phyloP scores from a whole-genome alignment of 2,888 invertebrate species.

The Nephrotoma appendiculata region DNA sequence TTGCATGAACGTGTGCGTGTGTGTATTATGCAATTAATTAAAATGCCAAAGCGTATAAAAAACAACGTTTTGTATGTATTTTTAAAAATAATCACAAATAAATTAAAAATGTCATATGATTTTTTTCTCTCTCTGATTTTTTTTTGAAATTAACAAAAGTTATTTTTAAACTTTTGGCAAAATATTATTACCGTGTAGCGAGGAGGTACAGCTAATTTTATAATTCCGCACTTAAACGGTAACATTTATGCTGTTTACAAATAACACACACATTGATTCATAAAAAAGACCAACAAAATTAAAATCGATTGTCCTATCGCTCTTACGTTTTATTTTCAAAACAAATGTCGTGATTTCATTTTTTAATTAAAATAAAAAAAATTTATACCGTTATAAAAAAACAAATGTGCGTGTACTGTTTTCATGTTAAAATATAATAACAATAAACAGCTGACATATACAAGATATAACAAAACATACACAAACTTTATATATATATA shows the following conservation, averaged over 20 bases:
- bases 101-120: background rate
- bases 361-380: background rate
- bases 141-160: background rate
- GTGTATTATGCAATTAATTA: background rate
- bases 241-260: background rate
- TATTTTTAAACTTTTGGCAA: background rate
- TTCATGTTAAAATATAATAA: background rate
- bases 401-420: background rate
- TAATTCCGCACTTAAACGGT: background rate
- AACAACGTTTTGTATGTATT: background rate
- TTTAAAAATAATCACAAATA: background rate
- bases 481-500: background rate
- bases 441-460: background rate
- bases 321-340: background rate
- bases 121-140: background rate
- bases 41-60: background rate
- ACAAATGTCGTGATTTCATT: background rate
- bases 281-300: background rate
- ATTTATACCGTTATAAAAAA: background rate
- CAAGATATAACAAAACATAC: background rate
- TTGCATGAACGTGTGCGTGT: background rate
- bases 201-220: background rate
- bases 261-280: background rate
- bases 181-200: background rate
- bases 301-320: background rate